Conservation (phyloP, 2,113 vertebrate species). For the Ochotona princeps region DNA sequence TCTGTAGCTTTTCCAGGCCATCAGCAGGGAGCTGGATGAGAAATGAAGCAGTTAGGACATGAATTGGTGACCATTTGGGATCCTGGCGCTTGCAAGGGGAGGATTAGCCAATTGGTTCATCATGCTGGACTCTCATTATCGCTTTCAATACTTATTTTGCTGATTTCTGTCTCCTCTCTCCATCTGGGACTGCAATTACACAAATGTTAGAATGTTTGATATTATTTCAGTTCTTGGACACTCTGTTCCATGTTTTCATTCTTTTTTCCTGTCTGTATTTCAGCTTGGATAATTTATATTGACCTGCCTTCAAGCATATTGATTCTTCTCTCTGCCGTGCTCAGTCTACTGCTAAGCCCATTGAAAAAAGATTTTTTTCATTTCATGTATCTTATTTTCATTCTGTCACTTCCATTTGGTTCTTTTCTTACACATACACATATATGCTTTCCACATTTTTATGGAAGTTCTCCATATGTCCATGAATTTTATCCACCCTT, state of each 20-base stretch:
- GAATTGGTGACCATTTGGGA: too few relatives aligned
- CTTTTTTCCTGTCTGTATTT: not conserved
- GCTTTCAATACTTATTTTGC: not conserved
- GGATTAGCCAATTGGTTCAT: too few relatives aligned
- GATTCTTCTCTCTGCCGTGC: not conserved
- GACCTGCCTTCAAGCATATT: not conserved
- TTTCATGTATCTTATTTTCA: slow-evolving; percentile 9
- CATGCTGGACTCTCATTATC: not conserved
- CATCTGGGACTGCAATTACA: not conserved
- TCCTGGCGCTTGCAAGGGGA: too few relatives aligned
- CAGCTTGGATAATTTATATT: too few relatives aligned
- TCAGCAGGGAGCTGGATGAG: too few relatives aligned
- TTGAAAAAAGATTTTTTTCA: not conserved
- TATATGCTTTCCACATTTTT: not conserved
- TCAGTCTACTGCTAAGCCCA: not conserved
- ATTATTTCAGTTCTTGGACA: not conserved
- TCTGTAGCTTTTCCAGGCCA: too few relatives aligned
- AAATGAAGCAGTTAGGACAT: too few relatives aligned
- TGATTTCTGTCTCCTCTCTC: not conserved
- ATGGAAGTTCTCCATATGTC: slow-evolving; percentile 24
- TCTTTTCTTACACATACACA: not conserved
- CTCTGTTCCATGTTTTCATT: not conserved
- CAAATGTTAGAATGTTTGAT: not conserved
- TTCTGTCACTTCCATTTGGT: not conserved
- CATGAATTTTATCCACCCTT: slow-evolving; percentile 38